A percentile compares a stretch with the other conserved stretches of the same genome.
phyloP scores from a whole-genome alignment of 2,797 vertebrate genomes.

The Gallinago solitaria region DNA sequence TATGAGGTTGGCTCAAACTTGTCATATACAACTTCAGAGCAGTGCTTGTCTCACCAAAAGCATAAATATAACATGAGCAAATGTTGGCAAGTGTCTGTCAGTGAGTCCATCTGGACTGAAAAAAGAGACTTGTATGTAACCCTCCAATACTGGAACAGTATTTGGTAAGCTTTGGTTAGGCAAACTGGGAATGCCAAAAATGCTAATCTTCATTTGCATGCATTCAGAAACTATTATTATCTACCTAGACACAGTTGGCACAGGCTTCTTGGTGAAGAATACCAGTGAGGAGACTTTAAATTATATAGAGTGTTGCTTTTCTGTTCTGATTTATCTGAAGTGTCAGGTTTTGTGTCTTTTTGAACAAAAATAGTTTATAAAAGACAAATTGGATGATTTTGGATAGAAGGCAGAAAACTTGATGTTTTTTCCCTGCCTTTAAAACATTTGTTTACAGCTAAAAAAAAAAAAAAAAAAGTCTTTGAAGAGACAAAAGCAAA shows the following conservation, averaged over 20 bases:
- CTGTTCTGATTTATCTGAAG: slow-evolving; percentile 55
- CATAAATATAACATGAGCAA: not conserved
- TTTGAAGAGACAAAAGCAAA: slow-evolving; percentile 71
- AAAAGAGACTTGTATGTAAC: not conserved
- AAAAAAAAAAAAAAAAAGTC: slow-evolving; percentile 6
- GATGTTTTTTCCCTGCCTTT: slow-evolving; percentile 37
- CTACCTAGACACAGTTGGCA: not conserved
- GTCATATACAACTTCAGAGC: not conserved
- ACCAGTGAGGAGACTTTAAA: not conserved
- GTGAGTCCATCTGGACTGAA: not conserved
- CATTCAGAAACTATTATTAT: not conserved
- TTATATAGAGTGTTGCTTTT: slow-evolving; percentile 31
- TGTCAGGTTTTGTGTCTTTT: slow-evolving; percentile 53
- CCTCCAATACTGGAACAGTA: not conserved
- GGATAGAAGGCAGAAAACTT: slow-evolving; percentile 28
- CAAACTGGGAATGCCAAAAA: not conserved
- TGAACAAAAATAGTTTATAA: slow-evolving; percentile 58
- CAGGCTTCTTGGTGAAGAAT: not conserved
- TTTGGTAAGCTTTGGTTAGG: not conserved
- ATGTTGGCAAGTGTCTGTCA: not conserved
- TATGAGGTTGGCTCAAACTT: not conserved
- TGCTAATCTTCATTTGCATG: not conserved
- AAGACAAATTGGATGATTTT: slow-evolving; percentile 59
- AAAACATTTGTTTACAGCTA: slow-evolving; percentile 71
- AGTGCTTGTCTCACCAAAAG: not conserved